Base-by-base conservation (phyloP, 2,888 invertebrate genomes). In the Drepanosiphum platanoidis region DNA sequence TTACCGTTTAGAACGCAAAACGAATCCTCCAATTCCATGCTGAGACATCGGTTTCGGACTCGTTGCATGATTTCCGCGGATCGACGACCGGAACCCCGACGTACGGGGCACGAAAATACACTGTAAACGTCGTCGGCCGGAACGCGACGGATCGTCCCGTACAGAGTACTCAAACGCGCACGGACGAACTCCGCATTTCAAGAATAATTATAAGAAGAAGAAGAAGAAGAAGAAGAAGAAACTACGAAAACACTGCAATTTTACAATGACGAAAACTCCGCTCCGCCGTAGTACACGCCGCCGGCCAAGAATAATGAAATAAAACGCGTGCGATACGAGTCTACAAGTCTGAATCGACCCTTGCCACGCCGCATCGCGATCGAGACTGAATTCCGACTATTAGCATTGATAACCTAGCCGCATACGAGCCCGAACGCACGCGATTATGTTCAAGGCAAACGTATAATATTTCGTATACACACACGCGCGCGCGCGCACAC, bases 401-500 rank as follows among this genome's bases (percentile, higher is more conserved):
- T 64, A 68, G 22, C 58, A 68, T 68, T 36, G 84, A 83, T 81
- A 81, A 81, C 80, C 80, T 52, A n/a, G 27, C 70, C 80, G 18
- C 52, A 70, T 58, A 52, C 68, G 68, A 68, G 68, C 78, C 22
- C 80, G 30, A 30, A 71, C 71, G 71, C 72, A 72, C 58, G 71
- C 81, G 81, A 82, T 82, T 82, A 72, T 82, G 52, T 82, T 82
- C 81, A 82, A 82, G 81, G 81, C 81, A 72, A 82, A 82, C 81
- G 72, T 82, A 81, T 81, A 70, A 52, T 70, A 70, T 80, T 70
- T 70, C 80, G 70, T 80, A 64, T 39, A 27, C 34, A n/a, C n/a
- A n/a, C n/a, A n/a, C n/a, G n/a, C n/a, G n/a, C n/a, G n/a, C n/a
- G n/a, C n/a, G n/a, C n/a, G n/a, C n/a, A n/a, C n/a, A n/a, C n/a